Evolutionary conservation across 2,888 invertebrate species (phyloP).

Genomic region (Chloromyia formosa): DNA sequence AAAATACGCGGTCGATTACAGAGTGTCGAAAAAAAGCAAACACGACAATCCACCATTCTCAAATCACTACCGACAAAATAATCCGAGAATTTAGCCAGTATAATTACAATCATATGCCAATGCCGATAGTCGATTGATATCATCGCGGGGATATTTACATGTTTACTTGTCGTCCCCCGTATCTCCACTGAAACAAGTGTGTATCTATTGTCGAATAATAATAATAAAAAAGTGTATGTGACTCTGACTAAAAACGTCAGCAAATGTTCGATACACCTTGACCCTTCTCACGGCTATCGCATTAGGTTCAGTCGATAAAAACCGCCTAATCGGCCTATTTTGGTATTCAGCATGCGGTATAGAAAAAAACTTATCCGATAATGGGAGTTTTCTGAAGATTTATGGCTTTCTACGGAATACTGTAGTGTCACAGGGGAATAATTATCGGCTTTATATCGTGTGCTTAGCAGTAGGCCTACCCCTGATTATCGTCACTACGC

Average conservation of each 20-base stretch:
- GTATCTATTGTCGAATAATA: no score
- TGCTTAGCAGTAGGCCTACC: not conserved
- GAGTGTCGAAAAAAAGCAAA: no score
- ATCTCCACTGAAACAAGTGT: no score
- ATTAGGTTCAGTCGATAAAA: not conserved
- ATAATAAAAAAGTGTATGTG: no score
- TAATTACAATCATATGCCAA: not conserved
- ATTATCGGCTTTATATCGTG: conserved; percentile 20
- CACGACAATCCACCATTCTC: not conserved
- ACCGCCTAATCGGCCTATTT: not conserved
- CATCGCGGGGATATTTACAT: no score
- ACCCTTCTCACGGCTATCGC: not conserved
- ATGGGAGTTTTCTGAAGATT: conserved; percentile 25
- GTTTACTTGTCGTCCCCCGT: no score
- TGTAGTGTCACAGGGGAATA: not conserved
- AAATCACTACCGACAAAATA: conserved; percentile 10
- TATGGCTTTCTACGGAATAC: conserved; percentile 16
- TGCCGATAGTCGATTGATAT: not conserved
- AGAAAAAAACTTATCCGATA: not conserved
- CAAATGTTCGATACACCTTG: not conserved
- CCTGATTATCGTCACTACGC: no score
- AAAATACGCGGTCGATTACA: not conserved
- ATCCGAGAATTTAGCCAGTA: not conserved
- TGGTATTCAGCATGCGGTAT: not conserved
- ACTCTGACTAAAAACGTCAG: not conserved